A percentile compares a stretch with the other conserved stretches of the same genome.
Conservation (phyloP, 2,888 invertebrate species). For the Sympetrum striolatum region DNA sequence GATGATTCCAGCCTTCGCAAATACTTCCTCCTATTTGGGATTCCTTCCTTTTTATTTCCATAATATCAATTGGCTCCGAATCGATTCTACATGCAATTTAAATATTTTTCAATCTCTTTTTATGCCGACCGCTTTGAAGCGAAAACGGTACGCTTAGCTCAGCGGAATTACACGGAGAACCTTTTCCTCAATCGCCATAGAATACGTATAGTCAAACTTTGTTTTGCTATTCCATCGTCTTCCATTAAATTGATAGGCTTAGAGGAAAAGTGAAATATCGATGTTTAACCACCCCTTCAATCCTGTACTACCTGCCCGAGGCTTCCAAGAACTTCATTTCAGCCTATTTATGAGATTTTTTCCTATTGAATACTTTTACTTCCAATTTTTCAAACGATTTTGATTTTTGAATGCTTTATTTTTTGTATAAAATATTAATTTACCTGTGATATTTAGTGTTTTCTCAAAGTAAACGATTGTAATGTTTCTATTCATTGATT, state of each 20-base stretch:
- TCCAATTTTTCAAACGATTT: too few species aligned
- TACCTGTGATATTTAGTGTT: too few species aligned
- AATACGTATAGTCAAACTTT: not conserved
- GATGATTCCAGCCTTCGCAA: not conserved
- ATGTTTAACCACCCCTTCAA: too few species aligned
- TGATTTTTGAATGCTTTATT: too few species aligned
- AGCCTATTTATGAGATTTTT: too few species aligned
- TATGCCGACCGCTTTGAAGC: not conserved
- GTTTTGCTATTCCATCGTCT: not conserved
- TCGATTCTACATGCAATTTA: not conserved
- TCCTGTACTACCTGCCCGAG: not conserved
- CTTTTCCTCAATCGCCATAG: not conserved
- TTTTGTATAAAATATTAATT: too few species aligned
- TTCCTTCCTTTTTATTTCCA: not conserved
- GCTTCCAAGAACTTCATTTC: not conserved
- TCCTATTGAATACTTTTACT: too few species aligned
- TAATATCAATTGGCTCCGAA: not conserved
- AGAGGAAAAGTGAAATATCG: not conserved
- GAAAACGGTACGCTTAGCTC: not conserved
- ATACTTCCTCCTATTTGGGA: not conserved
- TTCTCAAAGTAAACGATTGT: too few species aligned
- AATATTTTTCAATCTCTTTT: not conserved
- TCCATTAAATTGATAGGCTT: not conserved
- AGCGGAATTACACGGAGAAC: not conserved
- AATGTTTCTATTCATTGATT: too few species aligned